Percentiles rank a stretch among this genome's conserved stretches.
Conservation (phyloP, 2,113 vertebrate species). For the Campylomormyrus tamandua region DNA sequence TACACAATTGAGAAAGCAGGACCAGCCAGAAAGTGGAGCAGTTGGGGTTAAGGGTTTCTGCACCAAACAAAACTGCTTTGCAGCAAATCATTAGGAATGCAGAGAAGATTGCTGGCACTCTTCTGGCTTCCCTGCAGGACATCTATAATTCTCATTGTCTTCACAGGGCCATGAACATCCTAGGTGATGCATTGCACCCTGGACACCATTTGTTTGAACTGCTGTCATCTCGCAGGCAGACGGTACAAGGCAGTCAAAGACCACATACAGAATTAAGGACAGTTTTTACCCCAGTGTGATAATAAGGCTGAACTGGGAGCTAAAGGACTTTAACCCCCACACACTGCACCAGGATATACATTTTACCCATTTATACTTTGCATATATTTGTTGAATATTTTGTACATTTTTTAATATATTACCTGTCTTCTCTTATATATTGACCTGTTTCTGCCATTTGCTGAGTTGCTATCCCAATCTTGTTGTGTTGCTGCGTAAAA, state of each 20-base stretch:
- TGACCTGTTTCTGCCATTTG: background rate
- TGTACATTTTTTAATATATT: background rate
- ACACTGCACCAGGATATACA: background rate
- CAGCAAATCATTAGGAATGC: background rate
- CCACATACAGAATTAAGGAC: background rate
- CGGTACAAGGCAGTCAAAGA: background rate
- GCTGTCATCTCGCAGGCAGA: background rate
- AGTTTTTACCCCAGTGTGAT: background rate
- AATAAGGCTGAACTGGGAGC: background rate
- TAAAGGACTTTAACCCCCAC: background rate
- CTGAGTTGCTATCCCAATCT: background rate
- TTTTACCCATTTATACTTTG: background rate
- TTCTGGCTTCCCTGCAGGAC: background rate
- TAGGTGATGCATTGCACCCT: background rate
- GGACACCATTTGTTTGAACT: background rate
- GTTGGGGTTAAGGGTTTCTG: background rate
- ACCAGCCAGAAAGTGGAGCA: background rate
- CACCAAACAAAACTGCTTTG: background rate
- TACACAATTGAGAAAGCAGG: background rate
- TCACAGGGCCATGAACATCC: background rate
- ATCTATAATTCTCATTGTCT: background rate
- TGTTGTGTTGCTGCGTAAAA: background rate
- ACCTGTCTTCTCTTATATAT: background rate
- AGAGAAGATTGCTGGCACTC: background rate
- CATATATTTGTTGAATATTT: background rate